Evolutionary conservation across 2,888 invertebrate species (phyloP).

Genomic region (Ophion obscuratus): DNA sequence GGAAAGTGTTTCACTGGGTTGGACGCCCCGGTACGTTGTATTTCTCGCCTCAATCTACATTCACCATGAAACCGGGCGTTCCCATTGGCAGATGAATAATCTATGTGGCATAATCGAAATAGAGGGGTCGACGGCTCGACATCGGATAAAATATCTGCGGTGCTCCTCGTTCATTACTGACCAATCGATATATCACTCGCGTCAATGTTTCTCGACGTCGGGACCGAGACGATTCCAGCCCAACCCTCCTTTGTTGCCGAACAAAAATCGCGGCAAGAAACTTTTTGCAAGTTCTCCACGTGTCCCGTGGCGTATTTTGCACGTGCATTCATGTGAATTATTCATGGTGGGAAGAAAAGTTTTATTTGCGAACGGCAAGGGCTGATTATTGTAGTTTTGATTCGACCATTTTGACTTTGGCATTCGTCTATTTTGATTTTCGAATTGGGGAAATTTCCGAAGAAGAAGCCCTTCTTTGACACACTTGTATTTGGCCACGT

Average conservation of each 20-base stretch:
- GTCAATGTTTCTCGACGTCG: background rate
- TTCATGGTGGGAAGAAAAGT: background rate
- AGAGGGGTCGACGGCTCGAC: background rate
- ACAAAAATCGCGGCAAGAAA: background rate
- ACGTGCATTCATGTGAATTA: background rate
- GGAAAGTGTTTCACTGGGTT: background rate
- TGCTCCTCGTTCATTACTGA: background rate
- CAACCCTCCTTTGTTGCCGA: background rate
- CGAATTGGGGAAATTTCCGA: no score
- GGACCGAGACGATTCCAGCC: no score
- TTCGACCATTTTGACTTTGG: no score
- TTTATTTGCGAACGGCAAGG: background rate
- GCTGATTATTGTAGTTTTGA: background rate
- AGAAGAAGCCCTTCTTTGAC: no score
- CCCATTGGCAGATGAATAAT: conserved; percentile 4
- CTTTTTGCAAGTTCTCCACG: background rate
- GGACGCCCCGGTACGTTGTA: background rate
- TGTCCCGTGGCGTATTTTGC: background rate
- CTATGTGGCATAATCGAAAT: background rate
- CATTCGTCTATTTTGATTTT: no score
- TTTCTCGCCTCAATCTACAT: background rate
- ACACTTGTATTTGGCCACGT: no score
- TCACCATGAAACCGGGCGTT: background rate
- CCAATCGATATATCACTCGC: background rate
- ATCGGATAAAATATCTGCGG: background rate